These are phyloP conservation scores for Parnassius mnemosyne DNA, from an alignment of 2,888 invertebrate genomes.

Conservation along the genomic window DNA sequence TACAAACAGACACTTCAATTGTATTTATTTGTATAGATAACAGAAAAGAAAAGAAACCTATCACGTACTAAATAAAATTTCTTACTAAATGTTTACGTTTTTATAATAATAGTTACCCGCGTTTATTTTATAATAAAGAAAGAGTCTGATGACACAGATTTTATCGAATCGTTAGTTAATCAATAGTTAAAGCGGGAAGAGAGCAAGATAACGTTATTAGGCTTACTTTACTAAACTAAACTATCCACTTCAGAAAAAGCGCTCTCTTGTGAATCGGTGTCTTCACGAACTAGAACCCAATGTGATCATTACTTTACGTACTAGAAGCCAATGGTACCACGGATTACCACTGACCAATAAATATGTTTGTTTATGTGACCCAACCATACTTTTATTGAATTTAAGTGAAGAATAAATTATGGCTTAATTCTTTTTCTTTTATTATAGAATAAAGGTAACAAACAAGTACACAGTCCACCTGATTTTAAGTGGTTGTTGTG, in stretches of 20 bases:
- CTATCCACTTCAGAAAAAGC: slow-evolving; percentile 2
- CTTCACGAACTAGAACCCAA: not conserved
- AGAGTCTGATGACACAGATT: slow-evolving; percentile 16
- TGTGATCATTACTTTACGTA: slow-evolving; percentile 4
- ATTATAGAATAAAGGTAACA: too few relatives aligned
- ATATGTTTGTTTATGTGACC: slow-evolving; percentile 31
- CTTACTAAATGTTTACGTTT: too few relatives aligned
- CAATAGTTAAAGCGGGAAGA: not conserved
- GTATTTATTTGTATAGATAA: too few relatives aligned
- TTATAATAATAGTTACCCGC: not conserved
- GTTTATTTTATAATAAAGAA: slow-evolving; percentile 13
- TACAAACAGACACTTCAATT: too few relatives aligned
- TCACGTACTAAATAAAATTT: too few relatives aligned
- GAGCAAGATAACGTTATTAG: slow-evolving; percentile 14
- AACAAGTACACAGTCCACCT: too few relatives aligned
- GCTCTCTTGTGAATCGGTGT: not conserved
- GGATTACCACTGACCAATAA: slow-evolving; percentile 26
- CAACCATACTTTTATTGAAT: not conserved
- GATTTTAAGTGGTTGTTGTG: too few relatives aligned
- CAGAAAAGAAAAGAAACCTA: too few relatives aligned
- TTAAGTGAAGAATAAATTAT: too few relatives aligned
- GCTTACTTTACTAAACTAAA: slow-evolving; percentile 15
- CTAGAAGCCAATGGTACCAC: slow-evolving; percentile 1
- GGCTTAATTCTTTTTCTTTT: too few relatives aligned
- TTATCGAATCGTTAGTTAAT: not conserved